phyloP scores from a whole-genome alignment of 2,888 invertebrate species.

The Masnerella sp. region DNA sequence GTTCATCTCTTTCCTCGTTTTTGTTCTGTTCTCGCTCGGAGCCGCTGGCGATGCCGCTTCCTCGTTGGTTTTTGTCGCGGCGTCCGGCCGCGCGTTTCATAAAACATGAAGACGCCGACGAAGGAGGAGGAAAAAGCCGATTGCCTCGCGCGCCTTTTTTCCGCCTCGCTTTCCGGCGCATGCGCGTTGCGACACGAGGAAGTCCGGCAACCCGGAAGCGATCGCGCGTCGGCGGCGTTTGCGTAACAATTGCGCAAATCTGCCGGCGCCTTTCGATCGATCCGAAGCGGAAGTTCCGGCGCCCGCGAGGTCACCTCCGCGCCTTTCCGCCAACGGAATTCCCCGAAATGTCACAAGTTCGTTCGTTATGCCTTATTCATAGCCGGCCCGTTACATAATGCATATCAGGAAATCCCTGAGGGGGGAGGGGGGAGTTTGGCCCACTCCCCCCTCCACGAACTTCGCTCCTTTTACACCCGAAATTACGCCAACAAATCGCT shows the following conservation, averaged over 20 bases:
- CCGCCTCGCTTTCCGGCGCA: conserved; percentile 14
- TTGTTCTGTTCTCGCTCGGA: conserved; percentile 40
- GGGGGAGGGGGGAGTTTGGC: too few species aligned
- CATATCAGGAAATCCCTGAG: conserved; percentile 55
- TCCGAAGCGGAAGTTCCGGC: conserved; percentile 53
- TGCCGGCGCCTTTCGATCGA: conserved; percentile 30
- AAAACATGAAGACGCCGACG: conserved; percentile 11
- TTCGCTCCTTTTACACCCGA: too few species aligned
- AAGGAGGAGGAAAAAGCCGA: neutral
- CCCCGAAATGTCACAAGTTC: conserved; percentile 67
- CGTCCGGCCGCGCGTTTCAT: conserved; percentile 15
- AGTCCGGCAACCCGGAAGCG: conserved; percentile 47
- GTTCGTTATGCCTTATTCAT: conserved; percentile 66
- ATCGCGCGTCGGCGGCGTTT: conserved; percentile 25
- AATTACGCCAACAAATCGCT: too few species aligned
- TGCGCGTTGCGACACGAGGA: conserved; percentile 36
- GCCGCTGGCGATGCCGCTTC: conserved; percentile 29
- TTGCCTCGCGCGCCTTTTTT: neutral
- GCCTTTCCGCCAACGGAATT: conserved; percentile 50
- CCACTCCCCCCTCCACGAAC: too few species aligned
- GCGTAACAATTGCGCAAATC: conserved; percentile 47
- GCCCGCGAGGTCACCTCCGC: conserved; percentile 44
- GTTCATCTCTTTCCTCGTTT: conserved; percentile 60
- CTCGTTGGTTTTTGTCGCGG: conserved; percentile 36
- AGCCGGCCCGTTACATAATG: conserved; percentile 61